A percentile compares a stretch with the other conserved stretches of the same genome.
phyloP scores from a whole-genome alignment of 2,888 invertebrate species.

The Drosophila anceps region DNA sequence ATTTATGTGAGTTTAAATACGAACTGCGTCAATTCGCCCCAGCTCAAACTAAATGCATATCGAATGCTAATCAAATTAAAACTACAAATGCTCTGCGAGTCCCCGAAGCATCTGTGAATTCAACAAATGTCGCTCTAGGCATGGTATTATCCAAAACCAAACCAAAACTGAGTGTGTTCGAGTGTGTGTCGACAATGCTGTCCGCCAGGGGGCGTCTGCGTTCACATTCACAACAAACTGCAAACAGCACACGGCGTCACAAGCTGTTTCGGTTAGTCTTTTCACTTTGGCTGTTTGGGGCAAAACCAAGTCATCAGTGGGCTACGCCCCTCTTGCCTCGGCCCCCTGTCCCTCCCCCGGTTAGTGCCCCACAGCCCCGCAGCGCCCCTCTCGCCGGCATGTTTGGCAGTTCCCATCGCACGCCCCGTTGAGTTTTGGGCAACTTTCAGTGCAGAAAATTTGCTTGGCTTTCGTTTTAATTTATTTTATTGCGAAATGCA shows the following conservation, averaged over 20 bases:
- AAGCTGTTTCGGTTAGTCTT: conserved; percentile 50
- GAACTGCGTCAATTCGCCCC: background rate
- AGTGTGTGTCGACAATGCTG: conserved; percentile 40
- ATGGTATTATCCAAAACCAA: conserved; percentile 23
- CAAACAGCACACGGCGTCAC: conserved; percentile 35
- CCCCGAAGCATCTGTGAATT: conserved; percentile 13
- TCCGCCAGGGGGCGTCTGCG: conserved; percentile 55
- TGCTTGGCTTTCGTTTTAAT: conserved; percentile 75
- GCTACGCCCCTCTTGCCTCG: background rate
- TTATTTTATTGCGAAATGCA: conserved; percentile 74
- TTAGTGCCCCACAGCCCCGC: background rate
- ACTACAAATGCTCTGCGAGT: background rate
- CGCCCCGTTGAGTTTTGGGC: conserved; percentile 62
- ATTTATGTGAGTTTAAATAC: background rate
- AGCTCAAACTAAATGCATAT: conserved; percentile 3
- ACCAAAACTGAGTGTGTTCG: conserved; percentile 3
- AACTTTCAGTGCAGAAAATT: conserved; percentile 62
- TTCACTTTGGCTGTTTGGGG: conserved; percentile 42
- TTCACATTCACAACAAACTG: conserved; percentile 36
- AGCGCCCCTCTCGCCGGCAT: conserved; percentile 8
- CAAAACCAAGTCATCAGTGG: conserved; percentile 45
- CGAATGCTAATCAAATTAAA: conserved; percentile 22
- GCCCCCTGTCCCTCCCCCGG: background rate
- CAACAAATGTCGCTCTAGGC: conserved; percentile 36
- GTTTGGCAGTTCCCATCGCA: conserved; percentile 48